Base-by-base conservation (phyloP, 2,113 vertebrate species). In the Pyrgilauda ruficollis region DNA sequence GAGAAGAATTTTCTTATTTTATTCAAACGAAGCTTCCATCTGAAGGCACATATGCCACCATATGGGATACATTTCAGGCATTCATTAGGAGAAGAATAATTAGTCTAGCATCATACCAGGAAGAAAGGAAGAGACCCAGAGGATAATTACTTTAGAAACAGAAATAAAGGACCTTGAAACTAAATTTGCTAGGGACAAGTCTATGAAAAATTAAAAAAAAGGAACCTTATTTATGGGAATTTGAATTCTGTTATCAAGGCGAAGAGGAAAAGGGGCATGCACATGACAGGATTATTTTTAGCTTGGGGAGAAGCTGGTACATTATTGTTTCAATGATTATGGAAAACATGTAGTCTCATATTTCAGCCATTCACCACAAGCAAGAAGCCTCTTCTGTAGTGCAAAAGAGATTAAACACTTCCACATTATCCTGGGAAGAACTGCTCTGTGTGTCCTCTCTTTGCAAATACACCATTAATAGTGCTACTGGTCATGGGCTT, bases 61-160 rank as follows among this genome's bases (percentile, higher is more conserved):
- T 98, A 98, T 98, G 98, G 98, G 97, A 98, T 97, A 92, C 96
- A 98, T 98, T 98, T 97, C 97, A 96, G 96, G 94, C 96, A 97
- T 98, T 98, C 98, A 98, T 98, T 98, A 98, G 96, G 77, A 97
- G 96, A 97, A 98, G 97, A 98, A 98, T 97, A 98, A 98, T 98
- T 98, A 98, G 97, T 96, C 96, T 97, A 97, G 97, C 94, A 95
- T 97, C 82, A 47, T 97, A 98, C 93, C 93, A 96, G 78, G 89
- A 97, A 97, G 93, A 97, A 97, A 97, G 89, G 95, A 98, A 97
- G 95, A 98, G 96, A 93, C 98, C 97, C 97, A 97, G 95, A 98
- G 97, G 98, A 98, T 97, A 98, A 98, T 97, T 98, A 95, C 97
- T 97, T 98, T 97, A 96, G 94, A 96, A 97, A 97, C 92, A 94